These are phyloP conservation scores for Mesocentrotus franciscanus DNA, from an alignment of 53 echinoderm and acorn worm genomes.

Conservation along the genomic window DNA sequence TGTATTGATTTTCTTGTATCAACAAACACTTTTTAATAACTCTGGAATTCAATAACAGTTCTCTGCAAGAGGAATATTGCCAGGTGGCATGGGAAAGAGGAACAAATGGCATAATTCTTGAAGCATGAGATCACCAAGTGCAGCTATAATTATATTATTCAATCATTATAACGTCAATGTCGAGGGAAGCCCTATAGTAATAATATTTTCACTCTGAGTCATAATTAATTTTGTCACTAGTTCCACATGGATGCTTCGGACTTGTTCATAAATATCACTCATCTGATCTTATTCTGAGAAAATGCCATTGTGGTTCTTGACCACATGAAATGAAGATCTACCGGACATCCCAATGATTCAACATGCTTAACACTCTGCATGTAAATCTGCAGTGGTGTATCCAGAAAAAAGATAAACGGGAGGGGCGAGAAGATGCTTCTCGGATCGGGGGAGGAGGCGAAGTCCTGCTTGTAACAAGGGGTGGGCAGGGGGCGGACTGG, in stretches of 20 bases:
- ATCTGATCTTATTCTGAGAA: constrained; percentile 11
- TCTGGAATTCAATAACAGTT: constrained; percentile 5
- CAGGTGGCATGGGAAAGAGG: constrained; percentile 13
- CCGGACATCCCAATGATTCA: background rate
- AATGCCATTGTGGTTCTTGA: constrained; percentile 12
- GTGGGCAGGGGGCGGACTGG: background rate
- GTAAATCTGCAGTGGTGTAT: background rate
- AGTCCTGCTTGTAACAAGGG: background rate
- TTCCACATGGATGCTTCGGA: background rate
- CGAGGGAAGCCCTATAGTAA: constrained; percentile 34
- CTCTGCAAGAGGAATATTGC: background rate
- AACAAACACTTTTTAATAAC: constrained; percentile 20
- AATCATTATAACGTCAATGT: constrained; percentile 13
- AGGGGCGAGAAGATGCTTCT: too few species aligned
- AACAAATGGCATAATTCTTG: background rate
- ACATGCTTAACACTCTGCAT: background rate
- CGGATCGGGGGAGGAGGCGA: background rate
- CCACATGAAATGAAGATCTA: background rate
- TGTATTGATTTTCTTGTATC: constrained; percentile 40
- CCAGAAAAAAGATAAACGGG: background rate
- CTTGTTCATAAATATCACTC: background rate
- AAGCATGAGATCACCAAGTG: background rate
- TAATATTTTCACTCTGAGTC: constrained; percentile 26
- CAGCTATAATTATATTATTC: background rate
- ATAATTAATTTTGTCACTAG: background rate